Evolutionary conservation across 1,140 invertebrate species (phyloP).

Genomic region (Pogonomyrmex barbatus): DNA sequence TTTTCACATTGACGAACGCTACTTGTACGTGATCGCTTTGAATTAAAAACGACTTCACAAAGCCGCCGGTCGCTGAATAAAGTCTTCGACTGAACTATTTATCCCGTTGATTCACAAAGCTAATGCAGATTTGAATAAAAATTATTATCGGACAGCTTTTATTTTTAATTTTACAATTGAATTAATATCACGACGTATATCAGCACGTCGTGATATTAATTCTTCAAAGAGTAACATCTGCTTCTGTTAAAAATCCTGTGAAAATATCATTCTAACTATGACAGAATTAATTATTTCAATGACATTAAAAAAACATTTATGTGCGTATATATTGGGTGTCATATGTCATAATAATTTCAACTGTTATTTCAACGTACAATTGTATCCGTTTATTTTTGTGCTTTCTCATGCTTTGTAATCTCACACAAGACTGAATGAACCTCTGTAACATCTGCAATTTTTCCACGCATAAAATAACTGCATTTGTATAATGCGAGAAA

Average conservation of each 20-base stretch:
- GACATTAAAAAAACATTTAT: constrained; percentile 25
- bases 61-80: neutral
- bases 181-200: neutral
- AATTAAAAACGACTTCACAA: constrained; percentile 33
- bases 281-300: constrained; percentile 25
- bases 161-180: constrained; percentile 16
- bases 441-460: neutral
- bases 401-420: neutral
- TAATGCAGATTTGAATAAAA: constrained; percentile 1
- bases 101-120: neutral
- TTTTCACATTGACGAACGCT: neutral
- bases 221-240: neutral
- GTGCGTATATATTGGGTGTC: neutral
- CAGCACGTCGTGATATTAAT: neutral
- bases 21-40: constrained; percentile 20
- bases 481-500: neutral
- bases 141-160: neutral
- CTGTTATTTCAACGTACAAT: constrained; percentile 22
- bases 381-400: neutral
- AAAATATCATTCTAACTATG: neutral
- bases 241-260: neutral
- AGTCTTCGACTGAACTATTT: constrained; percentile 5
- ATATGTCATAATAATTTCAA: neutral
- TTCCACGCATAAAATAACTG: neutral
- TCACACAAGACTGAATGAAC: neutral